Evolutionary conservation across 2,113 vertebrate species (phyloP), one percentile per base, ranked within the genome.

Genomic region (Cynopterus brachyotis): DNA sequence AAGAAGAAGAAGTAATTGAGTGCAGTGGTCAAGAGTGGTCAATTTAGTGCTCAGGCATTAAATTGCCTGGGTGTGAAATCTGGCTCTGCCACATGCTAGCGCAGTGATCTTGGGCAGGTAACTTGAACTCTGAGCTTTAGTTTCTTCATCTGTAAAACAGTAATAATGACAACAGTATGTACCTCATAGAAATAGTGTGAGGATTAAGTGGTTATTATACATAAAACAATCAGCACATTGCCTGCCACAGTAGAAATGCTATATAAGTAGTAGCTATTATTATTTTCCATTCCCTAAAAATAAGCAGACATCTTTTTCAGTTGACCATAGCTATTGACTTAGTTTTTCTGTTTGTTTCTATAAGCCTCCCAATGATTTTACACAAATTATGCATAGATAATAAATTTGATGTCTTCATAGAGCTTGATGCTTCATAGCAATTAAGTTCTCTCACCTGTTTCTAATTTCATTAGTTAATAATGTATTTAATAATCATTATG

Each of bases 401-500:
- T 90, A 37, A 80, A 72, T 55, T 81, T 92, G 89, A 84, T 59
- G 30, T 86, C 47, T 83, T 89, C 64, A 64, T 80, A 73, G 73
- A 94, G 62, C 79, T 73, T 79, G 62, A 50, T 78, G 83, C 92
- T 90, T 67, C 88, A 57, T 40, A 92, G 91, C 30, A 92, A 53
- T 82, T 87, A 93, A 95, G 20, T 66, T 87, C 67, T 86, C 53
- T 90, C 22, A 67, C 73, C 26, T 91, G 40, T 89, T 89, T 96
- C 76, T 96, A n/a, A 2, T 94, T 95, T 95, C 40, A 85, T 94
- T 90, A 81, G 40, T 78, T 88, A 91, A 66, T 53, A 47, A 81
- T 73, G 8, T 90, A 78, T 32, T 72, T 88, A 92, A 66, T 53
- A 47, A 81, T 73, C 9, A 15, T 64, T 42, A 88, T 88, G 88